These are phyloP conservation scores for Acutogordius australiensis DNA, from an alignment of 2,888 invertebrate species.

Conservation along the genomic window DNA sequence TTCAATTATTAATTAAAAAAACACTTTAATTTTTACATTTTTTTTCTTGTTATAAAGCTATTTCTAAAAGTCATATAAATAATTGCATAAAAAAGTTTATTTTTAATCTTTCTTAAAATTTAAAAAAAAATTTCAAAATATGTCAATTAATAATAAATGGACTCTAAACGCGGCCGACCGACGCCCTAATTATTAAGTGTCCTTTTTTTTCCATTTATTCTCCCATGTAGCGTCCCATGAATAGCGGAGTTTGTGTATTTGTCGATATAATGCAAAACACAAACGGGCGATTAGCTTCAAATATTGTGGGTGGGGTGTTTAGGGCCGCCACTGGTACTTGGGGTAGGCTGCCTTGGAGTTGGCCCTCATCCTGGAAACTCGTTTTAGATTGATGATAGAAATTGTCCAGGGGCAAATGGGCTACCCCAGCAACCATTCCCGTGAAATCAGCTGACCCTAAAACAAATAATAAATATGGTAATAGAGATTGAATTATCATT, in stretches of 20 bases:
- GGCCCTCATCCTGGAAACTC: background rate
- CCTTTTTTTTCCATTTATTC: no score
- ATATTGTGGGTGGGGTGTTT: background rate
- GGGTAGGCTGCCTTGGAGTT: background rate
- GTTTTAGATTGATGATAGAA: background rate
- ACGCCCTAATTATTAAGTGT: no score
- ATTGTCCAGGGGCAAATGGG: background rate
- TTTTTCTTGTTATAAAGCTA: no score
- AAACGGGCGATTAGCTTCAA: slow-evolving; percentile 2
- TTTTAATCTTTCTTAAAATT: no score
- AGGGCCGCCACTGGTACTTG: background rate
- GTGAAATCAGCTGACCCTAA: background rate
- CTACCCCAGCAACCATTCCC: background rate
- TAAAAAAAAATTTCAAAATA: no score
- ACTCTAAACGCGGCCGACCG: no score
- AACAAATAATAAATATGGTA: background rate
- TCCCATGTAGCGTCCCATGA: slow-evolving; percentile 1
- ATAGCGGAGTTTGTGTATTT: background rate
- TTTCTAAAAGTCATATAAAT: no score
- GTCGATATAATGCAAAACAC: background rate
- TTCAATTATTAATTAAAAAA: no score
- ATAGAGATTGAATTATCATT: background rate
- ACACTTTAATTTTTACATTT: no score
- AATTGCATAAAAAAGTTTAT: no score
- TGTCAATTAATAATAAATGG: no score